Percentiles rank a stretch among this genome's conserved stretches.
Evolutionary conservation across 1,140 invertebrate genomes (phyloP).

Genomic region (Kradibia gibbosae): DNA sequence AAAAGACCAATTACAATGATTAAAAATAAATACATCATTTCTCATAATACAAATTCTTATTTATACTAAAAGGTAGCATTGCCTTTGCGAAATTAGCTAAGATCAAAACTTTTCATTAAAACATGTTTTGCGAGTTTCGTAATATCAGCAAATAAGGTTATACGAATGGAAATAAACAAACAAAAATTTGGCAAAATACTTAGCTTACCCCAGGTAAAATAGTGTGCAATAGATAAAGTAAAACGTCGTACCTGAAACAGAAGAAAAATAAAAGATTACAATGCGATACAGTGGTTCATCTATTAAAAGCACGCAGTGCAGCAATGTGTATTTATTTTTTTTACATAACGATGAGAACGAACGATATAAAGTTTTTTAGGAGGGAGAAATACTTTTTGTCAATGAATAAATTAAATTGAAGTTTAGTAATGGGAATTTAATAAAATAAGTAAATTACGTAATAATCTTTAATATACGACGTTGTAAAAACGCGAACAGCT

Average conservation of each 20-base stretch:
- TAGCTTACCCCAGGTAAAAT: background rate
- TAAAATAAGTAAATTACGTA: slow-evolving; percentile 32
- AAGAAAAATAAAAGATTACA: background rate
- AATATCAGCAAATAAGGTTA: background rate
- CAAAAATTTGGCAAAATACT: background rate
- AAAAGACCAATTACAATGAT: slow-evolving; percentile 25
- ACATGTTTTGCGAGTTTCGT: background rate
- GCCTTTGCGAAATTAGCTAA: background rate
- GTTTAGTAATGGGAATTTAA: background rate
- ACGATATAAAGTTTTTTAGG: too few relatives aligned
- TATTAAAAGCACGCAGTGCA: too few relatives aligned
- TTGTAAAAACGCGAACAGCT: slow-evolving; percentile 33
- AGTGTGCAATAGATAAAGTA: background rate
- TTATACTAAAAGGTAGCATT: background rate
- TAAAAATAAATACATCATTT: slow-evolving; percentile 42
- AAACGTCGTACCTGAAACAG: slow-evolving; percentile 40
- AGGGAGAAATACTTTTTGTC: background rate
- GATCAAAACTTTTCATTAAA: background rate
- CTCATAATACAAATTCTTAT: slow-evolving; percentile 1
- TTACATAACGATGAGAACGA: too few relatives aligned
- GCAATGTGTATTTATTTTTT: too few relatives aligned
- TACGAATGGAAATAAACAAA: background rate
- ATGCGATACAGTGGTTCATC: too few relatives aligned
- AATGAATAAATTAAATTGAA: background rate
- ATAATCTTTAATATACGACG: slow-evolving; percentile 43